Evolutionary conservation across 2,797 vertebrate species (phyloP), one percentile per base, ranked within the genome.

Genomic region (Channa striata): DNA sequence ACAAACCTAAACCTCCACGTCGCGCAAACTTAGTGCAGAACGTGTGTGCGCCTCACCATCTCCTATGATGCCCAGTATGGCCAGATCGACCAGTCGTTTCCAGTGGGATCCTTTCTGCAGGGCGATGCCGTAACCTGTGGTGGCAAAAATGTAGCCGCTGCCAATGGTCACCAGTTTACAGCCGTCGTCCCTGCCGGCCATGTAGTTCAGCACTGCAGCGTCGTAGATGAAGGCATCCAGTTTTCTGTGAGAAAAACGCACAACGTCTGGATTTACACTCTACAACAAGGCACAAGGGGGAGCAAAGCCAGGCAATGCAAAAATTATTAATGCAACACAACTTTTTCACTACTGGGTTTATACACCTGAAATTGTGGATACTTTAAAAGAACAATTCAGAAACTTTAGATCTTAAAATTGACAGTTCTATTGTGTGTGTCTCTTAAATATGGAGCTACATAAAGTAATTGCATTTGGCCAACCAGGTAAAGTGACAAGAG

Each of bases 181-280:
- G 77, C 98, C 98, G 78, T 99, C 98, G 11, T 99, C 98, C 83
- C 97, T 91, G n/a, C 98, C 98, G 0, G 98, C 98, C 95, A 98
- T 99, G 93, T 99, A 99, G 91, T 99, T 99, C 86, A 99, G 89
- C 80, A 99, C 98, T 0, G 98, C 98, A 0, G 98, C 98, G 5
- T 99, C 98, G 0, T 99, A 99, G 91, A 99, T 99, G 91, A 99
- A 99, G 23, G 98, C 98, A 16, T 99, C 98, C 92, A 99, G 87
- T 89, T 99, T 99, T 81, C 98, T 99, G 94, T 72, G 92, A 91
- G 37, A 68, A 17, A 40, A 62, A 4, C 3, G 61, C 17, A 60
- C 8, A 19, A n/a, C n/a, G 9, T 57, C 20, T 33, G 34, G 23
- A 65, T 61, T 79, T 34, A 66, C 16, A 11, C 20, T 11, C 11